Percentiles rank a stretch among this genome's conserved stretches.
Conservation (phyloP, 1,140 invertebrate species). For the Mycetomoellerius zeteki region DNA sequence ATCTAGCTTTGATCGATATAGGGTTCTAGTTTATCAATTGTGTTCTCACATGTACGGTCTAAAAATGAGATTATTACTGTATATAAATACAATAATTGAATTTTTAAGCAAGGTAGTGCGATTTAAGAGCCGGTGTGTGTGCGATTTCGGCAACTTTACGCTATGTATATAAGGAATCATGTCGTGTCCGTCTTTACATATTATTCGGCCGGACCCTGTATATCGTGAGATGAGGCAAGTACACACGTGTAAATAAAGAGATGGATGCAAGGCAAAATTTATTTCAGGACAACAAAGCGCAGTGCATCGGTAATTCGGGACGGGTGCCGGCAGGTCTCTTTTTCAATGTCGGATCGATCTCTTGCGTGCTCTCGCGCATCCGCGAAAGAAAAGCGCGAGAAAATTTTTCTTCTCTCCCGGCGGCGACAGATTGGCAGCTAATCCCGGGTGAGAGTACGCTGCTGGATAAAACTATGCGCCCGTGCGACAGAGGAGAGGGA, state of each 20-base stretch:
- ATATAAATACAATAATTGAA: no score
- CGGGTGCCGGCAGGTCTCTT: neutral
- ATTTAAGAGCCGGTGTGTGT: no score
- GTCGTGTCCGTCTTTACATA: no score
- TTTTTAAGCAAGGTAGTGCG: no score
- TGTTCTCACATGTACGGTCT: no score
- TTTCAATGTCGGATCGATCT: conserved; percentile 30
- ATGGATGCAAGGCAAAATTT: conserved; percentile 19
- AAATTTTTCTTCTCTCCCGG: conserved; percentile 38
- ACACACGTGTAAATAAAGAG: conserved; percentile 24
- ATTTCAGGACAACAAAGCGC: conserved; percentile 49
- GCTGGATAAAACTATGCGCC: conserved; percentile 39
- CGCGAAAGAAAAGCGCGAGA: conserved; percentile 49
- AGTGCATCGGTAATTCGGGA: conserved; percentile 42
- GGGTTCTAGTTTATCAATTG: no score
- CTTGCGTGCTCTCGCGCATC: neutral
- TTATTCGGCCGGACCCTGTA: no score
- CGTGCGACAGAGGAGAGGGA: neutral
- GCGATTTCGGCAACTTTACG: no score
- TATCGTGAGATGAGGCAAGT: neutral
- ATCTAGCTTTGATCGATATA: no score
- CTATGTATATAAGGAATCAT: no score
- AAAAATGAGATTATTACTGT: no score
- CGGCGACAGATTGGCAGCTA: conserved; percentile 61
- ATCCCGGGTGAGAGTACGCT: conserved; percentile 34